Evolutionary conservation across 2,113 vertebrate species (phyloP).

Genomic region (Cephalopterus ornatus): DNA sequence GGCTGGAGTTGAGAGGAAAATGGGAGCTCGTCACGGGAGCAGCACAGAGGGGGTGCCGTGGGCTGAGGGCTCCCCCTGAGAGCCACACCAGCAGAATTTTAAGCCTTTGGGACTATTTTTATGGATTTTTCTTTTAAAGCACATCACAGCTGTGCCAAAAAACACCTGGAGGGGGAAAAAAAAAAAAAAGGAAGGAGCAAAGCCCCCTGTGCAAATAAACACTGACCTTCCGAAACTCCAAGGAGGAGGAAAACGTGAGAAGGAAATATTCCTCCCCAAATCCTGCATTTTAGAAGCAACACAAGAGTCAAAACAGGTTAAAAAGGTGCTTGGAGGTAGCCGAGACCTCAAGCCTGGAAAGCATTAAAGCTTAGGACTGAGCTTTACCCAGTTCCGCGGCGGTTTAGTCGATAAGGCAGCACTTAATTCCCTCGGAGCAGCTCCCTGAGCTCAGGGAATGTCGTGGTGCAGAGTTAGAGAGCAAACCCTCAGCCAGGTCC

Average conservation of each 20-base stretch:
- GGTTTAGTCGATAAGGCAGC: accelerated
- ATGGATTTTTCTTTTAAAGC: background rate
- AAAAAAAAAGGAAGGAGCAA: background rate
- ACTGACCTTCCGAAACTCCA: background rate
- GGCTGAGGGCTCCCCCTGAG: conserved; percentile 29
- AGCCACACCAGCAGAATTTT: background rate
- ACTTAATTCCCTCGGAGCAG: background rate
- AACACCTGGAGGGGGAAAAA: background rate
- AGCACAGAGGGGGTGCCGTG: background rate
- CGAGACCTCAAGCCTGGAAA: background rate
- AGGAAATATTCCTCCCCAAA: background rate
- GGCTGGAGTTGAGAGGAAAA: conserved; percentile 30
- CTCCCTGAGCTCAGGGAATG: background rate
- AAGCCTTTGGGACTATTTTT: background rate
- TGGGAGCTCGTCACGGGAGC: background rate
- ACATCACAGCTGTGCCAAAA: background rate
- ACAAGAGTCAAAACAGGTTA: background rate
- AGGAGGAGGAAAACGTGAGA: background rate
- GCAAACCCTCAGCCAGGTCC: accelerated
- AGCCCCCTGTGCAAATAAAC: background rate
- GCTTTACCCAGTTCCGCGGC: background rate
- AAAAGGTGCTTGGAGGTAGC: background rate
- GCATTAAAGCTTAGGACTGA: background rate
- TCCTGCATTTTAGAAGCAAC: accelerated
- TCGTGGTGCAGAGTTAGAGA: accelerated